phyloP scores from a whole-genome alignment of 2,113 vertebrate species.

The Percopsis transmontana region DNA sequence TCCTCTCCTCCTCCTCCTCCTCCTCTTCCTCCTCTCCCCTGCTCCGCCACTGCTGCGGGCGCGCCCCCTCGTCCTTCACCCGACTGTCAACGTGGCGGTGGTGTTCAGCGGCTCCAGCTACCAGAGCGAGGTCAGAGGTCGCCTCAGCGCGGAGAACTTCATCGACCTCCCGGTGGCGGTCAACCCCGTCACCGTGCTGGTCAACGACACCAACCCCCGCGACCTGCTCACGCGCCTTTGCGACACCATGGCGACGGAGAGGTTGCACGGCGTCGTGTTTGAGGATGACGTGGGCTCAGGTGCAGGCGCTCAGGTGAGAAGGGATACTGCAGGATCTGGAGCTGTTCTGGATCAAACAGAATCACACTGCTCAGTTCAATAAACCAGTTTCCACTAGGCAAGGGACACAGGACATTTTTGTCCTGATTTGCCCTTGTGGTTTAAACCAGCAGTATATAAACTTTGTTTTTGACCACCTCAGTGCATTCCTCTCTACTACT shows the following conservation, averaged over 20 bases:
- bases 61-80: slow-evolving; percentile 75
- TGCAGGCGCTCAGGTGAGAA: slow-evolving; percentile 82
- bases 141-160: slow-evolving; percentile 90
- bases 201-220: slow-evolving; percentile 94
- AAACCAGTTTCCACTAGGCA: too few species aligned
- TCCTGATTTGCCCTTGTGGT: too few species aligned
- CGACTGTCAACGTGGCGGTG: slow-evolving; percentile 81
- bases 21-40: slow-evolving; percentile 65
- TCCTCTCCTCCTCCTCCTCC: slow-evolving; percentile 53
- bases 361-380: slow-evolving; percentile 35
- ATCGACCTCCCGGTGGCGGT: slow-evolving; percentile 92
- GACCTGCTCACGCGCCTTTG: slow-evolving; percentile 92
- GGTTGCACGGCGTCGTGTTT: slow-evolving; percentile 91
- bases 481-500: too few species aligned
- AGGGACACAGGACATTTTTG: too few species aligned
- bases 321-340: background rate
- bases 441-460: too few species aligned
- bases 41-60: slow-evolving; percentile 50
- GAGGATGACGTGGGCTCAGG: slow-evolving; percentile 92
- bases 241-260: slow-evolving; percentile 83
- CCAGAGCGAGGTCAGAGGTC: slow-evolving; percentile 84
- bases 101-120: slow-evolving; percentile 90
- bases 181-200: slow-evolving; percentile 87
- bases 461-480: too few species aligned
- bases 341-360: slow-evolving; percentile 5